phyloP scores from a whole-genome alignment of 2,797 vertebrate genomes.

The Sebastes kiyomatsui region DNA sequence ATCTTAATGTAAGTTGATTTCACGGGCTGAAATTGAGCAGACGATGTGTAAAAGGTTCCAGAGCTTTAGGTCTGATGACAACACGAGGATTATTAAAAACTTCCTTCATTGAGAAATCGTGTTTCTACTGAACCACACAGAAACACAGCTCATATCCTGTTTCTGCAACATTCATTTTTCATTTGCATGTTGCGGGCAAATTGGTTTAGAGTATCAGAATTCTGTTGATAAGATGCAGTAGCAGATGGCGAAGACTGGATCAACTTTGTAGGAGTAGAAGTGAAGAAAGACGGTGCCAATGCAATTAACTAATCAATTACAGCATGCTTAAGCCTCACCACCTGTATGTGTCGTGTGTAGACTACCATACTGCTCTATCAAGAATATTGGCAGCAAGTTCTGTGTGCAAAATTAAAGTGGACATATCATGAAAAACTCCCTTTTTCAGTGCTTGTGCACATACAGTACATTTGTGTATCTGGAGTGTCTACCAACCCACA shows the following conservation, averaged over 20 bases:
- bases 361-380: not conserved
- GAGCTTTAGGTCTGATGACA: not conserved
- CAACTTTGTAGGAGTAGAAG: not conserved
- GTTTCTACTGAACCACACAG: not conserved
- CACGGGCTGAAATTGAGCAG: not conserved
- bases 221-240: not conserved
- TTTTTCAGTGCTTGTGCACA: not conserved
- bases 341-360: not conserved
- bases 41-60: not conserved
- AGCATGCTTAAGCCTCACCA: conserved; percentile 5
- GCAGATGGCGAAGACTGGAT: not conserved
- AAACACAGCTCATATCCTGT: conserved; percentile 38
- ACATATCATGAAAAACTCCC: not conserved
- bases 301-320: conserved; percentile 19
- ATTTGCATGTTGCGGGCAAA: not conserved
- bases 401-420: not conserved
- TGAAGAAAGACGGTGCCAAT: conserved; percentile 3
- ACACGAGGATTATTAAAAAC: not conserved
- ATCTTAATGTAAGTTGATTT: not conserved
- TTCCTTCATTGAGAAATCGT: not conserved
- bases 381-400: not conserved
- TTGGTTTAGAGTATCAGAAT: not conserved
- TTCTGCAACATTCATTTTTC: conserved; percentile 1
- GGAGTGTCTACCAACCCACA: not conserved
- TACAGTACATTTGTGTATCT: not conserved